phyloP scores from a whole-genome alignment of 2,797 vertebrate species.

The Manis pentadactyla region DNA sequence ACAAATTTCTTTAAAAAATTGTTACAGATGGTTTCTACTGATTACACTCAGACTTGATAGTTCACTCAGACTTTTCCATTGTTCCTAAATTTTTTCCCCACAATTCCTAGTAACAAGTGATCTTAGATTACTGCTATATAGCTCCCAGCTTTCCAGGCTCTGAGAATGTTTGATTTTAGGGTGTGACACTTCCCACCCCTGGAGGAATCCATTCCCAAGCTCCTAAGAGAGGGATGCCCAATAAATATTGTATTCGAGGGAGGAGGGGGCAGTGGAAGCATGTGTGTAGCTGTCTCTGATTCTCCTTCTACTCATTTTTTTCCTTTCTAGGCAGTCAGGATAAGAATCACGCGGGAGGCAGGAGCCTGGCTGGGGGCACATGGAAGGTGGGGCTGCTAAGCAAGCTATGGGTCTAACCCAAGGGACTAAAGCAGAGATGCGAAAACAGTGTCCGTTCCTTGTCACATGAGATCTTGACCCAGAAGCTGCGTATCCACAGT shows the following conservation, averaged over 20 bases:
- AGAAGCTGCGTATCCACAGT: not conserved
- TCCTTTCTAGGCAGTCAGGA: not conserved
- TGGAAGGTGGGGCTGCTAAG: no score
- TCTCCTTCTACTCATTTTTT: not conserved
- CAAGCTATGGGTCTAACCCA: not conserved
- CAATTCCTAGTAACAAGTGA: not conserved
- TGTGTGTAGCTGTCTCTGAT: not conserved
- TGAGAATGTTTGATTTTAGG: not conserved
- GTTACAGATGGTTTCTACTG: conserved; percentile 12
- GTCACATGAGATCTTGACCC: not conserved
- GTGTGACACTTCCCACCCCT: not conserved
- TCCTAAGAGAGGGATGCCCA: not conserved
- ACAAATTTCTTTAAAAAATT: not conserved
- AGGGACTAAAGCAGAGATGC: not conserved
- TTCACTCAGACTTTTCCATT: conserved; percentile 24
- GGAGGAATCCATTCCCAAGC: not conserved
- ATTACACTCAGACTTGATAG: conserved; percentile 10
- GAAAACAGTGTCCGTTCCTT: not conserved
- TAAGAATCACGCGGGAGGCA: not conserved
- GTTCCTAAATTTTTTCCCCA: conserved; percentile 8
- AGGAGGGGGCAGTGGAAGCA: not conserved
- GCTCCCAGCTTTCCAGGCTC: not conserved
- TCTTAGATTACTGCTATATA: not conserved
- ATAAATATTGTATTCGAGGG: not conserved
- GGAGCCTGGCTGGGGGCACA: not conserved